Evolutionary conservation across 2,888 invertebrate genomes (phyloP), one percentile per base, ranked within the genome.

Genomic region (Ophioninae sp.): DNA sequence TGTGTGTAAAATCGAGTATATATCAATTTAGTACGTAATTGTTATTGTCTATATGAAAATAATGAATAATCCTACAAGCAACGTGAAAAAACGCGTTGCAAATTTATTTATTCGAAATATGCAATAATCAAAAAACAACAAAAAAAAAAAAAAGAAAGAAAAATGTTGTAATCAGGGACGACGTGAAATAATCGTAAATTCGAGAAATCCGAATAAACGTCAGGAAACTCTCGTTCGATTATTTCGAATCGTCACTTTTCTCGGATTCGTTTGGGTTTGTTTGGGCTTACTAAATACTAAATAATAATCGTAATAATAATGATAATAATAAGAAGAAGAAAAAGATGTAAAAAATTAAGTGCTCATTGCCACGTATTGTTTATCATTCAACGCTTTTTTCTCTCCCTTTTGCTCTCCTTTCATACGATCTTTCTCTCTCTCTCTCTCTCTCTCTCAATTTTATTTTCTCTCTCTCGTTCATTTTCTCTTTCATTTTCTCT

Each of bases 1-100:
- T 76, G 56, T n/a, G n/a, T n/a, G n/a, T n/a, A n/a, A n/a, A n/a
- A 71, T 69, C 74, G 75, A 81, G 20, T 81, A 80, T 71, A 78
- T n/a, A n/a, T n/a, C n/a, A 76, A 74, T 83, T 72, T 77, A 71
- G 37, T 69, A 83, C 80, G 80, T 74, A 79, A 79, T 79, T 59
- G 68, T 64, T n/a, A n/a, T n/a, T n/a, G n/a, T 77, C 80, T 81
- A 83, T 74, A 77, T 77, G 80, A 78, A 58, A 83, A 63, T 77
- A 64, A 81, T 76, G 41, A 77, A 69, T 58, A 69, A 69, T 77
- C 80, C 81, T 83, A 81, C 80, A 83, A 83, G 83, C 83, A 80
- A 76, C 80, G 79, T 82, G 13, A 23, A 75, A 79, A 51, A 73
- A 77, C 80, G 83, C 76, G 22, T 74, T 81, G 64, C n/a, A 79